Conservation (phyloP, 2,113 vertebrate species). For the Canis aureus region DNA sequence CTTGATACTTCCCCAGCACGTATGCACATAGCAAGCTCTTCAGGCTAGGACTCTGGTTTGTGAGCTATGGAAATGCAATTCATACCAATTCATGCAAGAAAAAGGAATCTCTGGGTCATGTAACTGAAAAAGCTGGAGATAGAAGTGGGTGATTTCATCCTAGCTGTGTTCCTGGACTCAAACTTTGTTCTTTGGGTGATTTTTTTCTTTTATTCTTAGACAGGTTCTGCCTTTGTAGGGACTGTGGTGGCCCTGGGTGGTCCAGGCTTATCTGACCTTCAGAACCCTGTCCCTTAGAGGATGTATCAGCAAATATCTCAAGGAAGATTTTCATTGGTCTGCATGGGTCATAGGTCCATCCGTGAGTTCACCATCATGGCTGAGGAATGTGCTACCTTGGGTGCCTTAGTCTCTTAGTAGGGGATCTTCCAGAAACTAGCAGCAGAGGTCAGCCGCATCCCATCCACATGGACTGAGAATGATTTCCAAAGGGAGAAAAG, state of each 20-base stretch:
- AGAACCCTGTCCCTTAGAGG: neutral
- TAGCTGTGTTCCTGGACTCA: neutral
- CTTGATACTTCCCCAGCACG: neutral
- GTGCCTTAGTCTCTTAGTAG: neutral
- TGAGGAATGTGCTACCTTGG: neutral
- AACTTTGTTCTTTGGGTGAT: neutral
- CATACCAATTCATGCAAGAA: neutral
- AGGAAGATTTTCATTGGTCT: neutral
- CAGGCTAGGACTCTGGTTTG: neutral
- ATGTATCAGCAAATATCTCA: neutral
- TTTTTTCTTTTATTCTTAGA: neutral
- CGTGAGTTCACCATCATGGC: too few species aligned
- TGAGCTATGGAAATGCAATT: neutral
- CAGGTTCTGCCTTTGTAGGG: neutral
- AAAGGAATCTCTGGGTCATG: neutral
- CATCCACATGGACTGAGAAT: neutral
- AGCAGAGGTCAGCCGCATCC: neutral
- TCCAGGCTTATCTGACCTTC: neutral
- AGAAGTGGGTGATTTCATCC: neutral
- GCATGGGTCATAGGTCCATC: neutral
- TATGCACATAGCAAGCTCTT: neutral
- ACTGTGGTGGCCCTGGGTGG: neutral
- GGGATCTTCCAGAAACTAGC: neutral
- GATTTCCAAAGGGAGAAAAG: neutral
- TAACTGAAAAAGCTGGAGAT: neutral